These are phyloP conservation scores for Catagonus wagneri DNA, from an alignment of 2,113 vertebrate species.

Conservation along the genomic window DNA sequence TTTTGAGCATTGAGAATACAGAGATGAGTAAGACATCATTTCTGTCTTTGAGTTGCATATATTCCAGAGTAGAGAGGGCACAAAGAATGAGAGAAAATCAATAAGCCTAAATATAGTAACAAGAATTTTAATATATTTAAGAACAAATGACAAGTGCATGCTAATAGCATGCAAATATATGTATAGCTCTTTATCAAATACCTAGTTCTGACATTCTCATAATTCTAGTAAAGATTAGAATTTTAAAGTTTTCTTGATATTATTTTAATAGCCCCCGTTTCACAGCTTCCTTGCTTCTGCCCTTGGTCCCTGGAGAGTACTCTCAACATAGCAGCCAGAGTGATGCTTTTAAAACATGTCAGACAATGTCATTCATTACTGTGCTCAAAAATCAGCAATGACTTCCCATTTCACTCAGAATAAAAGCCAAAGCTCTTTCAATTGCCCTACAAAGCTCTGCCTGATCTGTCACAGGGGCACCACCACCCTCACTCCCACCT, in stretches of 20 bases:
- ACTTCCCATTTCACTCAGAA: slow-evolving; percentile 41
- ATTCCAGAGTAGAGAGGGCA: neutral
- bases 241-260: slow-evolving; percentile 28
- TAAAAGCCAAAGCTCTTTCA: slow-evolving; percentile 22
- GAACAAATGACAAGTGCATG: neutral
- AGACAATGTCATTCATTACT: slow-evolving; percentile 29
- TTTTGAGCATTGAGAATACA: neutral
- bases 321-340: neutral
- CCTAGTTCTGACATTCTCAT: slow-evolving; percentile 1
- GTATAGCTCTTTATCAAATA: neutral
- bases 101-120: slow-evolving; percentile 35
- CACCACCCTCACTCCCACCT: neutral
- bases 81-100: slow-evolving; percentile 37
- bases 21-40: neutral
- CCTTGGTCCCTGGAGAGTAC: neutral
- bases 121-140: slow-evolving; percentile 51
- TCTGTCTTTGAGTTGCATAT: neutral
- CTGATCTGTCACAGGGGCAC: neutral
- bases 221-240: slow-evolving; percentile 13
- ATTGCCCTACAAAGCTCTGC: neutral
- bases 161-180: slow-evolving; percentile 18
- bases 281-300: slow-evolving; percentile 1
- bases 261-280: neutral
- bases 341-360: slow-evolving; percentile 48
- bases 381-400: neutral